Evolutionary conservation across 2,797 vertebrate species (phyloP).

Genomic region (Catharus ustulatus): DNA sequence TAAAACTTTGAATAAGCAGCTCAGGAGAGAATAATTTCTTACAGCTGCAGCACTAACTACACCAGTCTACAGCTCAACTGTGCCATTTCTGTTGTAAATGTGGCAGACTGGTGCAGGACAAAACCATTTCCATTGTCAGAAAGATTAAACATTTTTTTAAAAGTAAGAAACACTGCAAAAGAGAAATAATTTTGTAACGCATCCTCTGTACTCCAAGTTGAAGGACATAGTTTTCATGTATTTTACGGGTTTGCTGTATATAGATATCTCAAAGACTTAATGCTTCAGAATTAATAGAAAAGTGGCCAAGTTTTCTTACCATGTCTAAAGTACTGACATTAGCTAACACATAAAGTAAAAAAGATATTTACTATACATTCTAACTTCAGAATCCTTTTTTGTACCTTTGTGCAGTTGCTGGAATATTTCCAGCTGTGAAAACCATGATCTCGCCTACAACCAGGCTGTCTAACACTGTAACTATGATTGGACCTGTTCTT

Average conservation of each 20-base stretch:
- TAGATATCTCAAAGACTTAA: not conserved
- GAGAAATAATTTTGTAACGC: not conserved
- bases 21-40: conserved; percentile 38
- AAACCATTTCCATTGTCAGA: not conserved
- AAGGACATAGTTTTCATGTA: not conserved
- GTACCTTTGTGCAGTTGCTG: not conserved
- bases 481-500: not conserved
- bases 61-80: not conserved
- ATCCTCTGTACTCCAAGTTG: not conserved
- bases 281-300: not conserved
- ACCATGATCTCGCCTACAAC: not conserved
- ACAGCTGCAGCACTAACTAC: not conserved
- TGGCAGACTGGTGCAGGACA: not conserved
- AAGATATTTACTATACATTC: not conserved
- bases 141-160: not conserved
- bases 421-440: not conserved
- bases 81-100: not conserved
- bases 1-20: conserved; percentile 32
- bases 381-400: not conserved
- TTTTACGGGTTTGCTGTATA: not conserved
- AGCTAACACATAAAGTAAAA: not conserved
- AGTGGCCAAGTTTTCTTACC: not conserved
- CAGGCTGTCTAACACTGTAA: not conserved
- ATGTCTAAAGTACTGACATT: not conserved
- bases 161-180: not conserved